These are phyloP conservation scores for Drosophila prostipennis DNA, from an alignment of 2,888 invertebrate genomes.

Conservation along the genomic window DNA sequence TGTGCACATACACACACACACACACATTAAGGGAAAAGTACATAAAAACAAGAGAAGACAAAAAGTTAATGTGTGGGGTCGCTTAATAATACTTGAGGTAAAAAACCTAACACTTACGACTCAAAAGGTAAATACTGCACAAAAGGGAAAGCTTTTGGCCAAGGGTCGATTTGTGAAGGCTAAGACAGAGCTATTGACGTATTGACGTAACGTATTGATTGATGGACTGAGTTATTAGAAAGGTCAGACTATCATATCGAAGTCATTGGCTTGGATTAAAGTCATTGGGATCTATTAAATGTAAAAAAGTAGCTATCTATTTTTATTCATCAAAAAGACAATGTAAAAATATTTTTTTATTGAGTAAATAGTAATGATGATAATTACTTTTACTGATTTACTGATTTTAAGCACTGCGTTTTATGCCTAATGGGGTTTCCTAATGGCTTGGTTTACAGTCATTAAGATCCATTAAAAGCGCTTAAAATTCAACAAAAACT, in stretches of 20 bases:
- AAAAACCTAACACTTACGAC: conserved; percentile 19
- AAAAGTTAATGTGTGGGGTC: conserved; percentile 40
- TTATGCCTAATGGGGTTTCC: neutral
- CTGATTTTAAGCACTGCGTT: neutral
- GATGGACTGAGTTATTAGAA: conserved; percentile 33
- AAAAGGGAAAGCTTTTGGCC: conserved; percentile 42
- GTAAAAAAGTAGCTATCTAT: neutral
- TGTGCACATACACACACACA: conserved; percentile 13
- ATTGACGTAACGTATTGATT: conserved; percentile 28
- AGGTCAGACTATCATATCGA: conserved; percentile 12
- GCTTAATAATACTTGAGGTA: conserved; percentile 19
- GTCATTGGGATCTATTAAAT: neutral
- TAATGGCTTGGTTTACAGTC: neutral
- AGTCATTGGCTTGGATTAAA: conserved; percentile 14
- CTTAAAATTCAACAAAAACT: neutral
- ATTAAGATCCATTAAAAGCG: conserved; percentile 1
- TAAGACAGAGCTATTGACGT: conserved; percentile 21
- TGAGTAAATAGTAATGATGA: neutral
- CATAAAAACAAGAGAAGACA: conserved; percentile 31
- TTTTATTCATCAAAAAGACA: neutral
- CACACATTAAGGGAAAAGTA: conserved; percentile 8
- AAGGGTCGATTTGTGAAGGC: conserved; percentile 40
- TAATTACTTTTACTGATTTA: neutral
- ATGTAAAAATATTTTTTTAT: neutral
- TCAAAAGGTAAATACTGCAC: conserved; percentile 35